Evolutionary conservation across 2,113 vertebrate genomes (phyloP).

Genomic region (Colaptes auratus): DNA sequence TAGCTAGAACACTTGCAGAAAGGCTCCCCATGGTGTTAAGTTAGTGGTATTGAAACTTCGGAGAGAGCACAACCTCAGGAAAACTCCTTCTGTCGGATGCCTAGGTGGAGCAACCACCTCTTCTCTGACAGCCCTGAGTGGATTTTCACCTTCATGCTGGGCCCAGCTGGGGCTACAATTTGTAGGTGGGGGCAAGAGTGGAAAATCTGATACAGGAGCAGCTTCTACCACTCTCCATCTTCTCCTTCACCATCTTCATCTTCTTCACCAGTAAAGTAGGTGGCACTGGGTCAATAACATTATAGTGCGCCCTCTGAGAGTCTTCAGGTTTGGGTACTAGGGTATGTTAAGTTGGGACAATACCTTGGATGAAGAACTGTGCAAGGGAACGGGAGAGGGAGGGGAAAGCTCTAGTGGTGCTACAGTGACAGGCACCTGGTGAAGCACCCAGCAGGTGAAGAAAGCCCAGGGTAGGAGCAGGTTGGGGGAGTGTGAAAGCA

Average conservation of each 20-base stretch:
- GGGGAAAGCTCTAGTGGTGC: not conserved
- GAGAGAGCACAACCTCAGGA: not conserved
- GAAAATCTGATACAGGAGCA: not conserved
- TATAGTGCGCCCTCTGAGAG: not conserved
- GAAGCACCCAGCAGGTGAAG: not conserved
- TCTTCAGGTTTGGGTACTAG: not conserved
- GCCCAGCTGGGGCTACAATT: fast-evolving
- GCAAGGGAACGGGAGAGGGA: not conserved
- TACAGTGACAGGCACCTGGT: not conserved
- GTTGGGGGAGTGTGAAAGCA: not conserved
- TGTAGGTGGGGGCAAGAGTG: not conserved
- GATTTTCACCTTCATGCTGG: fast-evolving
- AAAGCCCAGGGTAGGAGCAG: not conserved
- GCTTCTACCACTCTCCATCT: not conserved
- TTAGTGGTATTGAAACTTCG: not conserved
- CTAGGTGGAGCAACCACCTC: not conserved
- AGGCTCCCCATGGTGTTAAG: not conserved
- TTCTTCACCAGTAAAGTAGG: not conserved
- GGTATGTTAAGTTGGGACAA: fast-evolving
- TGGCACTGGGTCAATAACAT: fast-evolving
- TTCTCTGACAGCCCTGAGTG: not conserved
- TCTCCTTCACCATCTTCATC: too few species aligned
- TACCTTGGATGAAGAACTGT: not conserved
- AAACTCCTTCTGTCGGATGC: not conserved
- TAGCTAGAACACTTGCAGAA: not conserved